Evolutionary conservation across 2,113 vertebrate genomes (phyloP).

Genomic region (Malurus cyaneus): DNA sequence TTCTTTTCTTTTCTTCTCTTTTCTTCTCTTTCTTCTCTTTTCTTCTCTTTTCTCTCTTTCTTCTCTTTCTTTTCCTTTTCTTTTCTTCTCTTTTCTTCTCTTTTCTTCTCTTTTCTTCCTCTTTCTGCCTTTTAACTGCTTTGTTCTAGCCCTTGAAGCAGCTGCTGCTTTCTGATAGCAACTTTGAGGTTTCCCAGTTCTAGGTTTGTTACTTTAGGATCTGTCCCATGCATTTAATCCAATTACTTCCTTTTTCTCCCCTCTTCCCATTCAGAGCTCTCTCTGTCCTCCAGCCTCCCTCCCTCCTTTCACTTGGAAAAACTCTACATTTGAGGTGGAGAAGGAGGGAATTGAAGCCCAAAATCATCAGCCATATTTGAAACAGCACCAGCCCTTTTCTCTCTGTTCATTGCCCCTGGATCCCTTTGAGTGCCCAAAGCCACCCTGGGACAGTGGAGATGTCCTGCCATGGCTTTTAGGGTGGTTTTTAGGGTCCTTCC

Average conservation of each 20-base stretch:
- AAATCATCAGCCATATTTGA: background rate
- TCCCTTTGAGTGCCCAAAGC: background rate
- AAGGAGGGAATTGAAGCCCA: background rate
- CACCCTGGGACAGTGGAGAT: background rate
- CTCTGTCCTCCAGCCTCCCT: background rate
- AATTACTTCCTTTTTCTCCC: too few species aligned
- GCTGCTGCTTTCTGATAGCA: background rate
- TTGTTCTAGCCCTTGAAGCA: background rate
- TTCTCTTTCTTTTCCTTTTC: background rate
- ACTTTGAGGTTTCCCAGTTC: background rate
- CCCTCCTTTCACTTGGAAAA: background rate
- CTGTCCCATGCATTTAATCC: background rate
- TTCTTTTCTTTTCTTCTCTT: too few species aligned
- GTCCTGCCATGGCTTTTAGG: background rate
- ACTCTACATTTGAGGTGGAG: background rate
- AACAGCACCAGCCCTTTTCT: background rate
- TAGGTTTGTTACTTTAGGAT: background rate
- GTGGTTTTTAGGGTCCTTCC: background rate
- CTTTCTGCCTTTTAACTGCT: background rate
- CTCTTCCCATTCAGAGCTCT: background rate
- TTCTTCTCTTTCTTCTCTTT: too few species aligned
- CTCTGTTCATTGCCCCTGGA: background rate
- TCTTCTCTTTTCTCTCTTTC: too few species aligned
- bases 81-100: background rate
- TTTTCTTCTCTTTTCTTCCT: background rate